Base-by-base conservation (phyloP, 2,113 vertebrate genomes). In the Ptilorrhoa leucosticta region DNA sequence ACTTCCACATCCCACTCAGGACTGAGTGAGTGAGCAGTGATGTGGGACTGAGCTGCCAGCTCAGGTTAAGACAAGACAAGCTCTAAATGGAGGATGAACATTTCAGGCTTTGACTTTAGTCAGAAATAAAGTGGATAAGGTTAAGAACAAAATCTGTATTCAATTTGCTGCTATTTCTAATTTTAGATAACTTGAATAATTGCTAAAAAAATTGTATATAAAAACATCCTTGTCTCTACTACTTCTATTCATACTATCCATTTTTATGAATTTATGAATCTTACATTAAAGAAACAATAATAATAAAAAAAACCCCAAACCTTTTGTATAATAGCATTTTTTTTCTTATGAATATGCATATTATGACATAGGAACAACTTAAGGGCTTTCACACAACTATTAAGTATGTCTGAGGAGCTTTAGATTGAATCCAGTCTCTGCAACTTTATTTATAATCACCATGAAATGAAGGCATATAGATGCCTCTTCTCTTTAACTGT, bases 11-110 rank as follows among this genome's bases (percentile, higher is more conserved):
- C 24, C 24, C 19, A 44, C 12, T n/a, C 10, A 9, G 2, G 1
- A 4, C 3, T 8, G 15, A 50, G 6, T 28, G 23, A 7, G 1
- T 21, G 35, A 76, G 28, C 0, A 2, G 15, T n/a, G 26, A 17
- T 17, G 12, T 58, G 68, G 6, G 3, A 9, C 7, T 75, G 9
- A 65, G 54, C 26, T 73, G 16, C 23, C 0, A 2, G 33, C 4
- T 2, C 4, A 39, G 13, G 13, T 47, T 54, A 30, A 37, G 10
- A 21, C 16, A 81, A 60, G 16, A 15, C 6, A 45, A 47, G 8
- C 33, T 75, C 42, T 86, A 66, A 91, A 71, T 37, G 58, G 54
- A 30, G 17, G 7, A 54, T 45, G 26, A 39, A 50, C 17, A 11
- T 40, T 66, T 83, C 23, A 48, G 68, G 17, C 17, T 66, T 63